Evolutionary conservation across 2,113 vertebrate genomes (phyloP).

Genomic region (Microcebus jonahi): DNA sequence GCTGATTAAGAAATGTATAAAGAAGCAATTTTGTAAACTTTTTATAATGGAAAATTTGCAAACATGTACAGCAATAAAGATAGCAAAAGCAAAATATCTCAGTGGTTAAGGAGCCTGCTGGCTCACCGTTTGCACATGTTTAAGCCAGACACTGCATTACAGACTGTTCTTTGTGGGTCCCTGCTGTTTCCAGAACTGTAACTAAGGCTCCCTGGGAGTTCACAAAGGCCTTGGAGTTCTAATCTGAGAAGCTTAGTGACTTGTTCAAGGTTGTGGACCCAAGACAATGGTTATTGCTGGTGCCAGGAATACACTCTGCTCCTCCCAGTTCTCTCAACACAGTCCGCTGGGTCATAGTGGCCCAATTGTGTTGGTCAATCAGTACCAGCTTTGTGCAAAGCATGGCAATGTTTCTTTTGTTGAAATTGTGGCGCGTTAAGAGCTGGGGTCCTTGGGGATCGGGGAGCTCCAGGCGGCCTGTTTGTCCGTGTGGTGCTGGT

Average conservation of each 20-base stretch:
- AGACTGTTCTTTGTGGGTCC: not conserved
- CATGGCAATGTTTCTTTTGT: not conserved
- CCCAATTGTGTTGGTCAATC: not conserved
- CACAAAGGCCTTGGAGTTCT: not conserved
- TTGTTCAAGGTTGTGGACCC: not conserved
- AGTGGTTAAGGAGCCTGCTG: rapidly evolving
- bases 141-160: rapidly evolving
- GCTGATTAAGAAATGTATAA: not conserved
- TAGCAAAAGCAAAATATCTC: not conserved
- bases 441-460: not conserved
- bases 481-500: not conserved
- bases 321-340: not conserved
- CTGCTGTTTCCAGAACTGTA: not conserved
- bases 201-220: not conserved
- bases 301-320: not conserved
- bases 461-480: not conserved
- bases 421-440: not conserved
- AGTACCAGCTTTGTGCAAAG: not conserved
- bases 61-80: not conserved
- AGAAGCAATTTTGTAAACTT: not conserved
- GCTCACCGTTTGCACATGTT: rapidly evolving
- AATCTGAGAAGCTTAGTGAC: not conserved
- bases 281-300: constrained; percentile 15
- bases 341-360: not conserved
- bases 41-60: not conserved